Evolutionary conservation across 2,888 invertebrate genomes (phyloP).

Genomic region (Thelaira solivaga): DNA sequence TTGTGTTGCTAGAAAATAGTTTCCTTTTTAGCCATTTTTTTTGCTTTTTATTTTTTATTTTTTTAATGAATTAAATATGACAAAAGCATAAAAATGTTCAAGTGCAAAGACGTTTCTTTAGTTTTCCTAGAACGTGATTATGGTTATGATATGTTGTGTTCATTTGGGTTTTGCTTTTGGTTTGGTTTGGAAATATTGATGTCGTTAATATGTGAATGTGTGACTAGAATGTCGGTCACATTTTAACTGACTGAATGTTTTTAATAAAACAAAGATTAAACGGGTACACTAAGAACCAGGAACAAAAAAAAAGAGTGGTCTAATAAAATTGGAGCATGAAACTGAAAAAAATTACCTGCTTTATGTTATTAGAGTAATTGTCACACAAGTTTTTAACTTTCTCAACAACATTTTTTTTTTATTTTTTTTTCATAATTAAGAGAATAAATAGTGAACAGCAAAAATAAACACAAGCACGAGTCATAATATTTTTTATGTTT

Average conservation of each 20-base stretch:
- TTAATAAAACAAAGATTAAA: conserved; percentile 11
- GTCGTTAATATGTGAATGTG: conserved; percentile 31
- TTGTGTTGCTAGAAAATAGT: background rate
- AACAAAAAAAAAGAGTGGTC: background rate
- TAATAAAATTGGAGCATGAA: conserved; percentile 32
- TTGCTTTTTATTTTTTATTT: background rate
- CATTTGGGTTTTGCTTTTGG: too few species aligned
- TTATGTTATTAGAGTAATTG: too few species aligned
- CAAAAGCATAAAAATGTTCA: too few species aligned
- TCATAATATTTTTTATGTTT: too few species aligned
- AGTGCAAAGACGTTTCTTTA: background rate
- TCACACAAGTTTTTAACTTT: conserved; percentile 41
- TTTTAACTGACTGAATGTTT: conserved; percentile 3
- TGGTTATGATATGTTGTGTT: too few species aligned
- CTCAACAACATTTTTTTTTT: conserved; percentile 27
- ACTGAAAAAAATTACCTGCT: background rate
- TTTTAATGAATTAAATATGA: background rate
- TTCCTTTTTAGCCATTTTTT: background rate
- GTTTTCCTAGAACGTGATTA: conserved; percentile 36
- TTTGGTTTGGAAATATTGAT: background rate
- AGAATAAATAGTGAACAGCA: background rate
- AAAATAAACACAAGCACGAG: too few species aligned
- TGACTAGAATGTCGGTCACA: conserved; percentile 50
- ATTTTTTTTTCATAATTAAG: too few species aligned
- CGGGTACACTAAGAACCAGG: too few species aligned